Percentiles rank a stretch among this genome's conserved stretches.
phyloP scores from a whole-genome alignment of 2,113 vertebrate species.

The Sitta europaea region DNA sequence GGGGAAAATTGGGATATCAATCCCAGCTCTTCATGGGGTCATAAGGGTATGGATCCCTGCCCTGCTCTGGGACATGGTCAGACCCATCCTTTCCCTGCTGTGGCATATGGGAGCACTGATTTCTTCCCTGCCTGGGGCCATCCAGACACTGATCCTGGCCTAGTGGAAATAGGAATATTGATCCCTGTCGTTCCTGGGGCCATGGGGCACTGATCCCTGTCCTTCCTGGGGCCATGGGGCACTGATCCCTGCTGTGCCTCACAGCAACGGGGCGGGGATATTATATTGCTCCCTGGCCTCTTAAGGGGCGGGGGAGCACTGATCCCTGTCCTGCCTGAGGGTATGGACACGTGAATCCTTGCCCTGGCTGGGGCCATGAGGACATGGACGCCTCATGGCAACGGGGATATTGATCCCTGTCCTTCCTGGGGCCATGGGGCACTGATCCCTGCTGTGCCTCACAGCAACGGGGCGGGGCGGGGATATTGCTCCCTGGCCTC shows the following conservation, averaged over 20 bases:
- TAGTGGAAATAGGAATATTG: not conserved
- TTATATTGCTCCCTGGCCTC: too few relatives aligned
- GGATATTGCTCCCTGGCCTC: not conserved
- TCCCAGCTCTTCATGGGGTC: not conserved
- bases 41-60: too few relatives aligned
- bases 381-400: too few relatives aligned
- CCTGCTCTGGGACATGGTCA: too few relatives aligned
- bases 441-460: not conserved
- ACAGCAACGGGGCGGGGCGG: too few relatives aligned
- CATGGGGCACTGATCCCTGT: not conserved
- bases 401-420: too few relatives aligned
- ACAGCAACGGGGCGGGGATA: too few relatives aligned
- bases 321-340: not conserved
- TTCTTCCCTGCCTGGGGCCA: not conserved
- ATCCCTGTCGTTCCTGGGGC: not conserved
- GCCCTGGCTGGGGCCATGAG: too few relatives aligned
- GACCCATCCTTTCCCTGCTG: rapidly evolving
- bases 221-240: too few relatives aligned
- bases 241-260: not conserved
- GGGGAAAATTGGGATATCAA: not conserved
- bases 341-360: too few relatives aligned
- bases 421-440: not conserved
- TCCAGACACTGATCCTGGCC: not conserved
- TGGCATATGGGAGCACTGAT: not conserved
- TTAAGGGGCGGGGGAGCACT: not conserved